These are phyloP conservation scores for Neoascia interrupta DNA, from an alignment of 2,888 invertebrate genomes.

Conservation along the genomic window DNA sequence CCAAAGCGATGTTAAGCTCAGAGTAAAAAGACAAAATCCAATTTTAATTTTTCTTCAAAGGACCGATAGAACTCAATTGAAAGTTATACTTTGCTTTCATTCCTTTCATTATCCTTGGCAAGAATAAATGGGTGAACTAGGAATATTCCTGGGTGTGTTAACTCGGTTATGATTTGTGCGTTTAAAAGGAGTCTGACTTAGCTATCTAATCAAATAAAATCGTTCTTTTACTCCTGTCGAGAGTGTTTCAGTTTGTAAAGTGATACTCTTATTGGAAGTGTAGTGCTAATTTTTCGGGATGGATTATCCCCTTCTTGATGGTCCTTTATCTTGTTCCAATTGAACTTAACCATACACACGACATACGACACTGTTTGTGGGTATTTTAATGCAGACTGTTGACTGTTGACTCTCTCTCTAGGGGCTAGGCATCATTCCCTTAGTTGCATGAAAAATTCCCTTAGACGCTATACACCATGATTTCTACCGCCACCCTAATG, in stretches of 20 bases:
- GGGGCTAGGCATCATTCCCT: slow-evolving; percentile 17
- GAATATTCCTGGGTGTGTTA: slow-evolving; percentile 37
- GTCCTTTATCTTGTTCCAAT: slow-evolving; percentile 24
- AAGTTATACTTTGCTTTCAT: slow-evolving; percentile 31
- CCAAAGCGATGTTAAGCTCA: slow-evolving; percentile 23
- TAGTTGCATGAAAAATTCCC: slow-evolving; percentile 46
- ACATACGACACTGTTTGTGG: slow-evolving; percentile 3
- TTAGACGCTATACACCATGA: slow-evolving; percentile 39
- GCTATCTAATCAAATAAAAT: slow-evolving; percentile 61
- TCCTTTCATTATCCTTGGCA: not conserved
- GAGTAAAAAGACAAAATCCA: slow-evolving; percentile 63
- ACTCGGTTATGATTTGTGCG: slow-evolving; percentile 51
- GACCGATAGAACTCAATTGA: slow-evolving; percentile 60
- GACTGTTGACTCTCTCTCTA: not conserved
- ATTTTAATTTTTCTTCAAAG: slow-evolving; percentile 66
- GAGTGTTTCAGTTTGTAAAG: slow-evolving; percentile 13
- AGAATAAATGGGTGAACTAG: not conserved
- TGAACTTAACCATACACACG: slow-evolving; percentile 12
- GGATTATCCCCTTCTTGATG: slow-evolving; percentile 17
- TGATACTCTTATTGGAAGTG: slow-evolving; percentile 32
- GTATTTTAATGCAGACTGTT: not conserved
- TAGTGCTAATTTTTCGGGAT: slow-evolving; percentile 33
- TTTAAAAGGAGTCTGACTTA: too few relatives aligned
- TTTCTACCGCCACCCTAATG: slow-evolving; percentile 37
- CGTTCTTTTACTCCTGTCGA: slow-evolving; percentile 46